Percentiles rank a stretch among this genome's conserved stretches.
These are phyloP conservation scores for Morone saxatilis DNA, from an alignment of 2,113 vertebrate genomes.

Conservation along the genomic window DNA sequence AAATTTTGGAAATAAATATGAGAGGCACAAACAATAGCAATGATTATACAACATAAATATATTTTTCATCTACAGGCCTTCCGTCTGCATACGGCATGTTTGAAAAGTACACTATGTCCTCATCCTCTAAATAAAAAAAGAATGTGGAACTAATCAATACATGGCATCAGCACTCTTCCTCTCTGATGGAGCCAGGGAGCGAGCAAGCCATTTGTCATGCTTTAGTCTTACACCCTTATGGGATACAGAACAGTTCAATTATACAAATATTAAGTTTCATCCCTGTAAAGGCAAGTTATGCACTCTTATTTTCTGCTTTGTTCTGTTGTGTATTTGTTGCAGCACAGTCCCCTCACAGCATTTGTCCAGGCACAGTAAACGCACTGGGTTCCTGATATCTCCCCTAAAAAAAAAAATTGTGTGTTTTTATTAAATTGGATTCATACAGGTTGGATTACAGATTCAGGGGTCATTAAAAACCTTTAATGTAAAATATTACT, in stretches of 20 bases:
- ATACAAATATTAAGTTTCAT: background rate
- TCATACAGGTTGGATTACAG: background rate
- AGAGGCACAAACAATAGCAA: background rate
- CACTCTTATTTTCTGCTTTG: constrained; percentile 5
- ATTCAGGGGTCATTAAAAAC: too few relatives aligned
- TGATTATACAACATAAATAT: background rate
- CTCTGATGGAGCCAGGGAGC: background rate
- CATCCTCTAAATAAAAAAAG: background rate
- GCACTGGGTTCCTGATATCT: background rate
- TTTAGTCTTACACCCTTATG: background rate
- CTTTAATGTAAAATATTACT: too few relatives aligned
- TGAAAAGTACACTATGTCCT: constrained; percentile 53
- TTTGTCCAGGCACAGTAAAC: background rate
- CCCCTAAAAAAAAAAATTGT: too few relatives aligned
- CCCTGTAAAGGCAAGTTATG: background rate
- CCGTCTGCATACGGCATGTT: background rate
- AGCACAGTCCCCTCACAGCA: background rate
- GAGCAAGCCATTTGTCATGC: background rate
- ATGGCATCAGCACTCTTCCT: constrained; percentile 3
- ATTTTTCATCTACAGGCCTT: background rate
- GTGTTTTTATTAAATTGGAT: too few relatives aligned
- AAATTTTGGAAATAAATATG: background rate
- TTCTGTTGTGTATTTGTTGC: background rate
- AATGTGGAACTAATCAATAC: constrained; percentile 53
- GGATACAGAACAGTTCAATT: background rate